Evolutionary conservation across 1,140 invertebrate genomes (phyloP).

Genomic region (Brachionus asplanchnoidis): DNA sequence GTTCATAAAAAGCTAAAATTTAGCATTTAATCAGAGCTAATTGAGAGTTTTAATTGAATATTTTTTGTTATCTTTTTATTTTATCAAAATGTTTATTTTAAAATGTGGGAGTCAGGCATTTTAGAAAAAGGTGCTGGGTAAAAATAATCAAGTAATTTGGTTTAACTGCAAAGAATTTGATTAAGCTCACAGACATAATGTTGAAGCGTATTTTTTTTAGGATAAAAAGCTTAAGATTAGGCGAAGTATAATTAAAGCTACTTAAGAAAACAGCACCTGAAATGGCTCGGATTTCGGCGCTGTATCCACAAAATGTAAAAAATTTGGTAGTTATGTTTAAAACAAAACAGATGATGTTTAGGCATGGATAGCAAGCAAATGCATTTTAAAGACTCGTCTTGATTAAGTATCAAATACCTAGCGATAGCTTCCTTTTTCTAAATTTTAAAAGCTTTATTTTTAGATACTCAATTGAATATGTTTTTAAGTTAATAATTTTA

Average conservation of each 20-base stretch:
- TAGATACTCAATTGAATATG: neutral
- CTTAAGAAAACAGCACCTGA: neutral
- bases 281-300: neutral
- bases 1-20: neutral
- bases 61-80: neutral
- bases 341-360: neutral
- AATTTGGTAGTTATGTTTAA: neutral
- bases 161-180: neutral
- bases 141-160: neutral
- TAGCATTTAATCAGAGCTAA: neutral
- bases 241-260: neutral
- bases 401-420: neutral
- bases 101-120: neutral
- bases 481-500: neutral
- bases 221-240: neutral
- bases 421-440: neutral
- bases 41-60: neutral
- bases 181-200: neutral
- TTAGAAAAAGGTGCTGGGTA: neutral
- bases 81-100: neutral
- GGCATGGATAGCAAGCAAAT: neutral
- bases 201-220: neutral
- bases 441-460: neutral
- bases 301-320: neutral
- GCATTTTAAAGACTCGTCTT: neutral